Percentiles rank a stretch among this genome's conserved stretches.
Conservation (phyloP, 2,113 vertebrate species). For the Panthera tigris region DNA sequence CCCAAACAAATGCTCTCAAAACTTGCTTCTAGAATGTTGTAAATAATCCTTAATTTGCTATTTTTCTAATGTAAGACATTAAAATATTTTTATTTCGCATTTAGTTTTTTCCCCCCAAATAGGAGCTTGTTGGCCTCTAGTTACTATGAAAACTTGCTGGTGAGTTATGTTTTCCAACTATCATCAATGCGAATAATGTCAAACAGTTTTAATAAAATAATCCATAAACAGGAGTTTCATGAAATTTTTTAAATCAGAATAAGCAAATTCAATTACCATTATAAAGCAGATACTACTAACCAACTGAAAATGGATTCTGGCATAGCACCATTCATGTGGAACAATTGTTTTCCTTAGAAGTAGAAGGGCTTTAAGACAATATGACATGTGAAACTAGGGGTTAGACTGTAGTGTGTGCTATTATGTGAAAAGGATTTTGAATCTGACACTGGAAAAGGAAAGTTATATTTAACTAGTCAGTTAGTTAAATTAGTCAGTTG, state of each 20-base stretch:
- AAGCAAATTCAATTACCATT: background rate
- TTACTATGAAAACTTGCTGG: background rate
- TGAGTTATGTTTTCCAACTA: background rate
- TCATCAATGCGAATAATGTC: conserved; percentile 15
- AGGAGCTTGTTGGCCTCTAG: background rate
- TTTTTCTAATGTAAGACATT: background rate
- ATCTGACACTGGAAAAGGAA: background rate
- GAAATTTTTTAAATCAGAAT: conserved; percentile 2
- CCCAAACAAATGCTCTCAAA: background rate
- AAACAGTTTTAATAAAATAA: conserved; percentile 4
- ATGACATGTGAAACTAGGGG: background rate
- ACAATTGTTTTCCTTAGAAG: background rate
- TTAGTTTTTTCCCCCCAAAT: background rate
- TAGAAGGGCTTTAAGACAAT: background rate
- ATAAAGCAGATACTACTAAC: background rate
- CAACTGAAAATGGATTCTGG: background rate
- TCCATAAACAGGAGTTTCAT: background rate
- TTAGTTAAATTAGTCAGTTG: too few relatives aligned
- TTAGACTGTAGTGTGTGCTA: background rate
- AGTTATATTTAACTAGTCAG: background rate
- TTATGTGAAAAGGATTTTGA: background rate
- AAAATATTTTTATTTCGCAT: background rate
- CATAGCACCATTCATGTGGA: background rate
- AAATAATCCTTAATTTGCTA: background rate
- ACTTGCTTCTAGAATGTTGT: background rate